Evolutionary conservation across 2,888 invertebrate genomes (phyloP).

Genomic region (Bedellia somnulentella): DNA sequence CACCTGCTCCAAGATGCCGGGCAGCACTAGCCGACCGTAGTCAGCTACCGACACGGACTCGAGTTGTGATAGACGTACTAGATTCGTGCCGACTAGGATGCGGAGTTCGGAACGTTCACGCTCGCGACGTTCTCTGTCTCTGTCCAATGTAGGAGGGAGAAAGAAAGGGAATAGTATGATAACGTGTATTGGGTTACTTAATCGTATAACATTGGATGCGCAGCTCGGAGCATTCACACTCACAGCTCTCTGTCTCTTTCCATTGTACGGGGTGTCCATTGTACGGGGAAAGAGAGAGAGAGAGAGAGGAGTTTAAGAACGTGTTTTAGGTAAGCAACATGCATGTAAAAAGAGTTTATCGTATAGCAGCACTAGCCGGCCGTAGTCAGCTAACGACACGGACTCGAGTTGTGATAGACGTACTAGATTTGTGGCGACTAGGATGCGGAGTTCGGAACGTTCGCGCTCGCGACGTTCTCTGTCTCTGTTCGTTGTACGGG

Average conservation of each 20-base stretch:
- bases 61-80: slow-evolving; percentile 93
- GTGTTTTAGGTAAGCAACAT: no score
- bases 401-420: slow-evolving; percentile 94
- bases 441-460: slow-evolving; percentile 89
- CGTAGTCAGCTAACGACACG: slow-evolving; percentile 89
- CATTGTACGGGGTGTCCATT: no score
- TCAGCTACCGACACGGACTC: slow-evolving; percentile 92
- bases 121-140: slow-evolving; percentile 86
- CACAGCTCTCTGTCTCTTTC: no score
- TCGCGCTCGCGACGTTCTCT: slow-evolving; percentile 87
- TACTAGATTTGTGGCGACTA: slow-evolving; percentile 98
- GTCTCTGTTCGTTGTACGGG: no score
- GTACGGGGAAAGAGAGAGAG: no score
- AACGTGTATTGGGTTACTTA: no score
- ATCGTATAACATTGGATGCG: no score
- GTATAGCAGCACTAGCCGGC: slow-evolving; percentile 87
- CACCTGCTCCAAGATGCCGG: slow-evolving; percentile 96
- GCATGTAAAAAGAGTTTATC: no score
- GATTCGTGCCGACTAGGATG: slow-evolving; percentile 96
- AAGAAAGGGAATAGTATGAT: neutral
- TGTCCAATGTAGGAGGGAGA: slow-evolving; percentile 24
- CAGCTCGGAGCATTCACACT: no score
- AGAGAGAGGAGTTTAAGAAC: no score
- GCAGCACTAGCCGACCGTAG: slow-evolving; percentile 88
- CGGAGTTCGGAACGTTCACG: slow-evolving; percentile 91